phyloP scores from a whole-genome alignment of 2,113 vertebrate species.

The Pteronura brasiliensis region DNA sequence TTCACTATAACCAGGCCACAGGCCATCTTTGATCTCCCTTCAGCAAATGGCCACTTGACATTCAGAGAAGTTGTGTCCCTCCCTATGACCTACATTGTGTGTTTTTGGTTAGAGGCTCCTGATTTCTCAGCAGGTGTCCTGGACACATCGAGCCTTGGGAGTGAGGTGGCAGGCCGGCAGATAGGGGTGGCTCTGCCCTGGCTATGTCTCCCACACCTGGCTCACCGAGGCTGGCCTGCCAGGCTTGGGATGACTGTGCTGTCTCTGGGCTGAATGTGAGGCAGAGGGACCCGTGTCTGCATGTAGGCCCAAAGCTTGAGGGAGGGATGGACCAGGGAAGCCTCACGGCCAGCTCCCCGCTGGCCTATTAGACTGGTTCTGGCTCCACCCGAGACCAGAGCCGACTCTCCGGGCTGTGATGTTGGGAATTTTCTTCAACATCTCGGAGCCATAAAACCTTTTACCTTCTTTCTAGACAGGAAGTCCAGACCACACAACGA shows the following conservation, averaged over 20 bases:
- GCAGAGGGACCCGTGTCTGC: not conserved
- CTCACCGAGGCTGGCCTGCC: not conserved
- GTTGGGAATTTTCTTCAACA: not conserved
- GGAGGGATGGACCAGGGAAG: not conserved
- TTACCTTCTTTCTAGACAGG: not conserved
- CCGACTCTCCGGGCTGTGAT: not conserved
- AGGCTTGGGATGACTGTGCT: not conserved
- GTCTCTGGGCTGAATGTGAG: not conserved
- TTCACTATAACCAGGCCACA: not conserved
- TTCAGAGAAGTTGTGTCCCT: not conserved
- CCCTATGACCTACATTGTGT: slow-evolving; percentile 25
- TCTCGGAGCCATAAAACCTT: not conserved
- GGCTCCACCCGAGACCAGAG: not conserved
- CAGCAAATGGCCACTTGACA: not conserved
- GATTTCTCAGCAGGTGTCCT: not conserved
- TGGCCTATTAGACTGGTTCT: not conserved
- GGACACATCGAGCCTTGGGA: not conserved
- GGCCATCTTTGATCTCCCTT: not conserved
- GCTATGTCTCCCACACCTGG: not conserved
- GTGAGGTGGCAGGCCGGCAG: not conserved
- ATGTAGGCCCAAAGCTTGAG: not conserved
- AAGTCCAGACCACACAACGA: not conserved
- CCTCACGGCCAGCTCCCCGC: not conserved
- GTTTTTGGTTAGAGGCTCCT: not conserved
- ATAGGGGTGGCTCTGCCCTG: not conserved